Evolutionary conservation across 2,113 vertebrate genomes (phyloP), one percentile per base, ranked within the genome.

Genomic region (Corythoichthys haematopterus): DNA sequence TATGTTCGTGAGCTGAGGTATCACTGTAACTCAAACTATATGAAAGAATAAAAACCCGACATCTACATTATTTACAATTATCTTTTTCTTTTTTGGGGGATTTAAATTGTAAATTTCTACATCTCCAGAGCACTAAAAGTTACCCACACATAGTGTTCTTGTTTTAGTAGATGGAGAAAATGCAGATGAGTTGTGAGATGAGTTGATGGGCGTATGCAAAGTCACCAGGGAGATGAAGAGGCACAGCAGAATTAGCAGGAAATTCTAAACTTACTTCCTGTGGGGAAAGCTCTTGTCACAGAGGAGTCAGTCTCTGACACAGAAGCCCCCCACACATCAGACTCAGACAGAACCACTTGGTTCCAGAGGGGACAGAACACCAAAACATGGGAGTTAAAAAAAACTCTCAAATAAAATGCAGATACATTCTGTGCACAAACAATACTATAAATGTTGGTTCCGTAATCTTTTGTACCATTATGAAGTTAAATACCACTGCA

Each of bases 291-390:
- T 87, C 91, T 93, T 6, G 93, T 84, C 88, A 95, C 92, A 85
- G 95, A 90, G 77, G 94, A 94, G 75, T 97, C 94, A 11, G 88
- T 68, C 69, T 89, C 90, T 79, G 92, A 90, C 73, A 93, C 90
- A 84, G 90, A 79, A n/a, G 89, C 82, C 40, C 94, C 94, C 97
- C 96, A 99, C 68, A 94, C 94, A 83, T 97, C 95, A n/a, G 94
- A 91, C 85, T 96, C 94, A 81, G 94, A 94, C 76, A 95, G 85
- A 81, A 91, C 75, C 87, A 82, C 96, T 98, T 81, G 47, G 79
- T 85, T 85, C 72, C 76, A 73, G 81, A 78, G 62, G 81, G 78
- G 72, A 88, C 53, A 90, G 69, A 85, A 84, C 68, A 76, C 40
- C 36, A 71, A 70, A 76, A 78, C 55, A 72, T 2, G n/a, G 46